Evolutionary conservation across 2,888 invertebrate species (phyloP), one percentile per base, ranked within the genome.

Genomic region (Pachycephus smyrnensis): DNA sequence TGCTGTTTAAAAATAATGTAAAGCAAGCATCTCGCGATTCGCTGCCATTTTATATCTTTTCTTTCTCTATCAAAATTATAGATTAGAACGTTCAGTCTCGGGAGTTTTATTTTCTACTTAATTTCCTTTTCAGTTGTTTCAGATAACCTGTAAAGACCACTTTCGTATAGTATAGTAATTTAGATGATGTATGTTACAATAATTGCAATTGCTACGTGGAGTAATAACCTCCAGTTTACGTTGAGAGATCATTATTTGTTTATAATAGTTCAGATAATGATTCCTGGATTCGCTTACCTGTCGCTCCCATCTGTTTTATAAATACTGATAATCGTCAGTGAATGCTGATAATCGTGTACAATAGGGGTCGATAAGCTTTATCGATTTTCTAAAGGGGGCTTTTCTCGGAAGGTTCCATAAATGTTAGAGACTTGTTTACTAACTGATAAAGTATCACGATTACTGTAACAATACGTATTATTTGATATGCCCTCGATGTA

Each of bases 1-100:
- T 35, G 23, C 32, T 75, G 73, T 77, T 81, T 73, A 76, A 81
- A 79, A 80, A 81, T 81, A 80, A 81, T 81, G 73, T 80, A 12
- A 37, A 81, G 77, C 78, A 77, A 82, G 73, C 40, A 35, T 6
- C 23, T 55, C 23, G 23, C 2, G 23, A 55, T 55, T 55, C 15
- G 23, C 55, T 23, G 2, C 55, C 55, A 23, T 55, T 55, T 55
- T 55, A 55, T 23, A 9, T 55, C 23, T 23, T 23, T 40, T 15
- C 23, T 55, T 4, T 9, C 15, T 40, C 15, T 1, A 55, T 55
- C 9, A 9, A 23, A 23, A 9, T 9, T 23, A 9, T 9, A 23
- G 23, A 23, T 23, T 9, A 9, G 15, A 6, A 40, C 40, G 40
- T 23, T 40, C 40, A 40, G 55, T 55, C 9, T 9, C 9, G n/a